A percentile compares a stretch with the other conserved stretches of the same genome.
Conservation (phyloP, 2,113 vertebrate genomes). For the Upupa epops region DNA sequence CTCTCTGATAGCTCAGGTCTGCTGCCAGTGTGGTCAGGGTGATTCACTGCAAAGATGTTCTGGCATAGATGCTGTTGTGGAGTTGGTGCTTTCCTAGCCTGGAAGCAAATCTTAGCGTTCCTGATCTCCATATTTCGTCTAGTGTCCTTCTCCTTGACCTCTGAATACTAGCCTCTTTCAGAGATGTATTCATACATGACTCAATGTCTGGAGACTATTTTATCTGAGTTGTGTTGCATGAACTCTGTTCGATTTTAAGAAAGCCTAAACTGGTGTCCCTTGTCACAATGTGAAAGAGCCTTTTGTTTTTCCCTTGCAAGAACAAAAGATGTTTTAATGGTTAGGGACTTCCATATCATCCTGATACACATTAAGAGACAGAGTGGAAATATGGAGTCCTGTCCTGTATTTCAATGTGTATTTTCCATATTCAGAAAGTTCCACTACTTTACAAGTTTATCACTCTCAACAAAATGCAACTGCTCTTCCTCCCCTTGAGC, state of each 20-base stretch:
- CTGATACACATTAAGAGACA: neutral
- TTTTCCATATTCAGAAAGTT: neutral
- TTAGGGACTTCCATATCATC: neutral
- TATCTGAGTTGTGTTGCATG: neutral
- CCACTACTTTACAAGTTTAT: neutral
- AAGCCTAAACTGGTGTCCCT: neutral
- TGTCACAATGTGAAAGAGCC: neutral
- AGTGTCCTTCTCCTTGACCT: neutral
- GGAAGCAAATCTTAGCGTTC: neutral
- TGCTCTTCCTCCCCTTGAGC: neutral
- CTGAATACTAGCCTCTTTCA: neutral
- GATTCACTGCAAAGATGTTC: neutral
- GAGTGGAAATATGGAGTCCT: neutral
- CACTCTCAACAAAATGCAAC: neutral
- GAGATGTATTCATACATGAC: neutral
- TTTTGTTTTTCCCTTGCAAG: neutral
- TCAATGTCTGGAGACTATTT: neutral
- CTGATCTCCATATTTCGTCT: neutral
- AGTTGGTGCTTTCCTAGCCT: neutral
- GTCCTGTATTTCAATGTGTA: neutral
- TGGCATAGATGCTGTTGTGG: neutral
- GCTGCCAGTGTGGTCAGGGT: neutral
- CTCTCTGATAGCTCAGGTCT: neutral
- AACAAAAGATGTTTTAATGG: neutral
- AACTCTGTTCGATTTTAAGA: neutral